Percentiles rank a stretch among this genome's conserved stretches.
Conservation (phyloP, 64 coral and sea anemone species). For the Stichodactyla mertensii region DNA sequence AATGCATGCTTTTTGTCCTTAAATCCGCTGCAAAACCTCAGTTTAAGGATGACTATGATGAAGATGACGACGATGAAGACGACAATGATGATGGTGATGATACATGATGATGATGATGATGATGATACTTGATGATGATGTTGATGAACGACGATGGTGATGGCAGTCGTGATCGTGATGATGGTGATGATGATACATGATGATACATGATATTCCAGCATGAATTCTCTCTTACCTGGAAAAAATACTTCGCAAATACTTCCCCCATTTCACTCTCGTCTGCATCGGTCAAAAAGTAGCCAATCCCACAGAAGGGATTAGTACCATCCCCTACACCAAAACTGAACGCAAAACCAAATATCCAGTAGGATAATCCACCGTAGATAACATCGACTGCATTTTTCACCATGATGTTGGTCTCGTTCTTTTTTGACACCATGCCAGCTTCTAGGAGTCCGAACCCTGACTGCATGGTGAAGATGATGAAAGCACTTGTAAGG, state of each 20-base stretch:
- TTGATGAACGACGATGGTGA: no score
- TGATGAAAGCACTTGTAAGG: conserved; percentile 46
- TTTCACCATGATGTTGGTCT: conserved; percentile 52
- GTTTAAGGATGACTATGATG: no score
- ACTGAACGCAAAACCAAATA: conserved; percentile 47
- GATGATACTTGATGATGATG: no score
- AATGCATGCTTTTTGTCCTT: no score
- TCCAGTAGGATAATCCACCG: conserved; percentile 40
- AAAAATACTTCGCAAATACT: conserved; percentile 46
- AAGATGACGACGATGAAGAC: no score
- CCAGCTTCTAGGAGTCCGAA: conserved; percentile 46
- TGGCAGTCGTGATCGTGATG: no score
- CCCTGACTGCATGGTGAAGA: conserved; percentile 55
- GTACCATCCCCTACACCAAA: conserved; percentile 10
- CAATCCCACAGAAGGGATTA: conserved; percentile 31
- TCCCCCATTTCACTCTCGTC: conserved; percentile 36
- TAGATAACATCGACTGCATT: conserved; percentile 47
- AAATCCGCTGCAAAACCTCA: no score
- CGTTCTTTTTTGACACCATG: conserved; percentile 52
- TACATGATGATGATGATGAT: no score
- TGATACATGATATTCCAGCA: neutral
- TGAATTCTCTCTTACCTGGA: conserved; percentile 11
- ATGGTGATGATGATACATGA: neutral
- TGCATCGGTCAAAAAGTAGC: conserved; percentile 43
- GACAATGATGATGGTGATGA: no score